A percentile compares a stretch with the other conserved stretches of the same genome.
Evolutionary conservation across 1,140 invertebrate species (phyloP).

Genomic region (Leptonema lineaticorne): DNA sequence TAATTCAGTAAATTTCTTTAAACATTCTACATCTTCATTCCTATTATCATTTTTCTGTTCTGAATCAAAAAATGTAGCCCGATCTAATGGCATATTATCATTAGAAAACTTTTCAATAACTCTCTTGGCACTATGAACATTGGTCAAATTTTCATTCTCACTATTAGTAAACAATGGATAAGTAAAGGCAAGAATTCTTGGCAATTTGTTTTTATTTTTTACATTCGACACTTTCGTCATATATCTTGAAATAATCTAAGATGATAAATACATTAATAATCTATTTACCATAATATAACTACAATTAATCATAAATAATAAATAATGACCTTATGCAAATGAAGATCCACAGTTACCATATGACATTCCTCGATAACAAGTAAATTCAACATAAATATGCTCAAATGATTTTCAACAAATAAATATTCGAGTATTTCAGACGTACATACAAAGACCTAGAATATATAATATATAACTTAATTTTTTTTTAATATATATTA

Average conservation of each 20-base stretch:
- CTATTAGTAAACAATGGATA: constrained; percentile 47
- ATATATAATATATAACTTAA: neutral
- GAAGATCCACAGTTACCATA: constrained; percentile 55
- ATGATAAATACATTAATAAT: constrained; percentile 41
- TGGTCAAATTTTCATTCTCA: constrained; percentile 3
- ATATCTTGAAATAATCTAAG: constrained; percentile 37
- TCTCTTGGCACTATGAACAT: neutral
- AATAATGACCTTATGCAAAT: constrained; percentile 52
- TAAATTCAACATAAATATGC: constrained; percentile 65
- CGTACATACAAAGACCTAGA: constrained; percentile 70
- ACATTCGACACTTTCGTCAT: constrained; percentile 3
- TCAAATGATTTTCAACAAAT: constrained; percentile 52
- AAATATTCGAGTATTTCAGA: constrained; percentile 63
- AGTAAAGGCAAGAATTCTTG: constrained; percentile 72
- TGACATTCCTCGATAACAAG: constrained; percentile 85
- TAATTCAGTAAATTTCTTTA: constrained; percentile 15
- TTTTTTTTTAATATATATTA: too few relatives aligned
- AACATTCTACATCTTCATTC: neutral
- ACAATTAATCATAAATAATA: neutral
- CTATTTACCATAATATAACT: neutral
- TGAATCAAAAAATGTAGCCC: neutral
- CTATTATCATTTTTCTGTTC: neutral
- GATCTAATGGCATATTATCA: constrained; percentile 9
- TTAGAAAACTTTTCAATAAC: constrained; percentile 1
- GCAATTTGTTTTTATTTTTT: constrained; percentile 45